These are phyloP conservation scores for Zygothrica quintamaculata DNA, from an alignment of 2,888 invertebrate genomes.

Conservation along the genomic window DNA sequence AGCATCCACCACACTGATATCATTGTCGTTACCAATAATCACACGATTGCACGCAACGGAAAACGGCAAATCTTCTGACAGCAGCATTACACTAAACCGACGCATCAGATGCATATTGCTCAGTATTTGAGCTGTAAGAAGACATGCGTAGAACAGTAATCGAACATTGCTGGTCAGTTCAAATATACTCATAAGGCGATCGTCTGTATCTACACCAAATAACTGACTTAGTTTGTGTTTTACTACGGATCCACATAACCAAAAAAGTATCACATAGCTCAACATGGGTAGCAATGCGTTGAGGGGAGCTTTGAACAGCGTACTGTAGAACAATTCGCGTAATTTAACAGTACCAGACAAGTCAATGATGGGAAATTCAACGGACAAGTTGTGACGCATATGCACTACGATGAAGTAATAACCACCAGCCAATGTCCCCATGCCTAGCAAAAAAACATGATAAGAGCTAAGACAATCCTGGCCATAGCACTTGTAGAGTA, in stretches of 20 bases:
- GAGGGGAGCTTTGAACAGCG: conserved; percentile 87
- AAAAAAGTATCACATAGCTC: conserved; percentile 87
- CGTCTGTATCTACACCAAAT: conserved; percentile 85
- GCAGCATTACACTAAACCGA: conserved; percentile 88
- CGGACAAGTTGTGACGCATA: conserved; percentile 75
- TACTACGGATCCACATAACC: conserved; percentile 86
- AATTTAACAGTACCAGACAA: conserved; percentile 85
- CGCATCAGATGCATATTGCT: conserved; percentile 90
- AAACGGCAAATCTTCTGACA: conserved; percentile 88
- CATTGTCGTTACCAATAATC: conserved; percentile 85
- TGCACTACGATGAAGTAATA: conserved; percentile 84
- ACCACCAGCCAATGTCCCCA: conserved; percentile 89
- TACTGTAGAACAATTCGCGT: conserved; percentile 87
- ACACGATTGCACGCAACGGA: conserved; percentile 35
- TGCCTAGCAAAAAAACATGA: conserved; percentile 88
- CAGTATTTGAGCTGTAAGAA: conserved; percentile 89
- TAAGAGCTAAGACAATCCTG: conserved; percentile 88
- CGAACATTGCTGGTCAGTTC: conserved; percentile 77
- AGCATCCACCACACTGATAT: conserved; percentile 87
- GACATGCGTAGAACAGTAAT: conserved; percentile 88
- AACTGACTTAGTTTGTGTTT: conserved; percentile 86
- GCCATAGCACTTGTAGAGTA: conserved; percentile 65
- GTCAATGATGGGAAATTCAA: conserved; percentile 89
- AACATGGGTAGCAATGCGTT: conserved; percentile 87
- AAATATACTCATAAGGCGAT: conserved; percentile 78